A percentile compares a stretch with the other conserved stretches of the same genome.
phyloP scores from a whole-genome alignment of 2,888 invertebrate species.

The Taenaris catops region DNA sequence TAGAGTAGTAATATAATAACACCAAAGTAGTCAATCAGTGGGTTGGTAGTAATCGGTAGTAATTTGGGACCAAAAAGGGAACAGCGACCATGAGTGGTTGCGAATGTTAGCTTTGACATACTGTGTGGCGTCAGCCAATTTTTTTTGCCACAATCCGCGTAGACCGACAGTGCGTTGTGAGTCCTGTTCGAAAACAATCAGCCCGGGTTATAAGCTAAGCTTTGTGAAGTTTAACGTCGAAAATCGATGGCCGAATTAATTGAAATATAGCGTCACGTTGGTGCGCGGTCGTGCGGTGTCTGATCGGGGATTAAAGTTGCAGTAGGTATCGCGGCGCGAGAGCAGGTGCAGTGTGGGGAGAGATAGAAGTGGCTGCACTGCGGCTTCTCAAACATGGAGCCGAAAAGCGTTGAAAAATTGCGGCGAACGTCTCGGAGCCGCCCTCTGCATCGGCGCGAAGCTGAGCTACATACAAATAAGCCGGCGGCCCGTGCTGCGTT shows the following conservation, averaged over 20 bases:
- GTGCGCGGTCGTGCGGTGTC: constrained; percentile 46
- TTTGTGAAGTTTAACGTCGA: constrained; percentile 54
- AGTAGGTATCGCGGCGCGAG: constrained; percentile 56
- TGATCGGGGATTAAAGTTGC: constrained; percentile 73
- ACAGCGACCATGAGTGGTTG: no score
- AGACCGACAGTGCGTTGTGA: no score
- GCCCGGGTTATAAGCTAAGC: constrained; percentile 53
- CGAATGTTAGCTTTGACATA: no score
- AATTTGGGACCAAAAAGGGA: no score
- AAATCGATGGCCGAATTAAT: constrained; percentile 72
- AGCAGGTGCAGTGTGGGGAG: constrained; percentile 48
- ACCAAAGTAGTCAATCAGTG: no score
- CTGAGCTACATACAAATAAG: constrained; percentile 70
- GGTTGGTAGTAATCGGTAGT: no score
- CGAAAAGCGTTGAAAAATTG: constrained; percentile 75
- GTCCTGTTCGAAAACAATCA: constrained; percentile 20
- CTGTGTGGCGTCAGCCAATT: no score
- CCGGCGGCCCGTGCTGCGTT: constrained; percentile 31
- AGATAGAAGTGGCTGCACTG: constrained; percentile 35
- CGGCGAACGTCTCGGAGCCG: constrained; percentile 63
- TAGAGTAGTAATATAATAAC: no score
- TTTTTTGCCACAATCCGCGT: no score
- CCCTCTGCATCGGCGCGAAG: constrained; percentile 50
- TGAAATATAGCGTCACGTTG: constrained; percentile 72
- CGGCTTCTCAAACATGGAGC: constrained; percentile 64